Conservation (phyloP, 2,888 invertebrate genomes). For the Marasmarcha lunaedactyla region DNA sequence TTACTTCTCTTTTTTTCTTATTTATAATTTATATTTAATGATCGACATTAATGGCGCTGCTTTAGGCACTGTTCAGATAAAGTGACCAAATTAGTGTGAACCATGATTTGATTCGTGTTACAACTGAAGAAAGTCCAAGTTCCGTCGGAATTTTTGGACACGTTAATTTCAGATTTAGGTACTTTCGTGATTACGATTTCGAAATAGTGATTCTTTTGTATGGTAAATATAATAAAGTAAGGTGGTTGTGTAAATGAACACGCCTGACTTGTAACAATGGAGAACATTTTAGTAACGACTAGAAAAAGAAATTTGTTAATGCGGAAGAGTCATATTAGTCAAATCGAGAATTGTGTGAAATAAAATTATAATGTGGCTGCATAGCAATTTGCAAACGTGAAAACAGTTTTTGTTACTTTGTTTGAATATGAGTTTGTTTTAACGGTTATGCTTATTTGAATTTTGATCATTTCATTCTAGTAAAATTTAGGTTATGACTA, state of each 20-base stretch:
- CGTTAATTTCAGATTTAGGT: constrained; percentile 67
- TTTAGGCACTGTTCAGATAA: constrained; percentile 38
- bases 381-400: too few species aligned
- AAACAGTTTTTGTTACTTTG: too few species aligned
- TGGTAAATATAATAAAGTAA: constrained; percentile 45
- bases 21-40: constrained; percentile 70
- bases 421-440: too few species aligned
- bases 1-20: constrained; percentile 66
- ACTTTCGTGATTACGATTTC: constrained; percentile 54
- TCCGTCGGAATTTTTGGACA: constrained; percentile 36
- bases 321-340: background rate
- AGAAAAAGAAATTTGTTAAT: background rate
- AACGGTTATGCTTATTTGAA: too few species aligned
- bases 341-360: too few species aligned
- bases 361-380: too few species aligned
- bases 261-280: constrained; percentile 25
- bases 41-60: constrained; percentile 63
- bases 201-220: constrained; percentile 53
- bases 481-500: too few species aligned
- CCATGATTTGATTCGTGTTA: constrained; percentile 17
- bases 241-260: constrained; percentile 47
- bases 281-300: constrained; percentile 15
- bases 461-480: too few species aligned
- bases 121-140: background rate
- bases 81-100: constrained; percentile 27